These are phyloP conservation scores for Cecropterus lyciades DNA, from an alignment of 1,140 invertebrate species.

Conservation along the genomic window DNA sequence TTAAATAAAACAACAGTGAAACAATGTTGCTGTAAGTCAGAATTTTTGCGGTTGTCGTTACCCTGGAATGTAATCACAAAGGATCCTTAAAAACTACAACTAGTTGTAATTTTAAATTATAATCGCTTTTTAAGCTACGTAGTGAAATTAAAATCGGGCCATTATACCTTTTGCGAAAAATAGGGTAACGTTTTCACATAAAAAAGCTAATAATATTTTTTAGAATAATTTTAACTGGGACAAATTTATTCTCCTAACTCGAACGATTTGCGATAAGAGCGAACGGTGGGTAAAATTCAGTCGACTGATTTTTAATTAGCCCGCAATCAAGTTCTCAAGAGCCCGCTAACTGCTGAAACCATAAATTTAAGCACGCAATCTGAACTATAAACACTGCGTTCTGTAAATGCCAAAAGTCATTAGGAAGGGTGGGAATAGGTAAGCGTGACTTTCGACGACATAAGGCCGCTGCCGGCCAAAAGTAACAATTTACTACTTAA, in stretches of 20 bases:
- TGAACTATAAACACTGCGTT: slow-evolving; percentile 40
- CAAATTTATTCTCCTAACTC: not conserved
- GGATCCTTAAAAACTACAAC: too few relatives aligned
- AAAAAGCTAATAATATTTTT: too few relatives aligned
- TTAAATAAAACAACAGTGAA: too few relatives aligned
- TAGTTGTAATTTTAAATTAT: too few relatives aligned
- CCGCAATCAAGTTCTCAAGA: slow-evolving; percentile 28
- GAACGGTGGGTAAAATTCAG: not conserved
- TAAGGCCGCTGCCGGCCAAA: not conserved
- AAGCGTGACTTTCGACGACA: slow-evolving; percentile 2
- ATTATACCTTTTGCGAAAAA: too few relatives aligned
- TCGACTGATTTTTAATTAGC: slow-evolving; percentile 31
- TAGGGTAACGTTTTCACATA: too few relatives aligned
- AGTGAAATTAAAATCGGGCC: too few relatives aligned
- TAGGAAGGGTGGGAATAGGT: slow-evolving; percentile 27
- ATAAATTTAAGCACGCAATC: slow-evolving; percentile 40
- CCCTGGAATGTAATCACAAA: too few relatives aligned
- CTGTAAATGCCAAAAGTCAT: slow-evolving; percentile 39
- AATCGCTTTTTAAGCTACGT: too few relatives aligned
- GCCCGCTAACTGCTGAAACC: slow-evolving; percentile 21
- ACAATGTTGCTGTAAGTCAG: too few relatives aligned
- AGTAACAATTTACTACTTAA: too few relatives aligned
- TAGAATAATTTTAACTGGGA: not conserved
- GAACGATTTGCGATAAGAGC: slow-evolving; percentile 19
- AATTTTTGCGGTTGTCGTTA: too few relatives aligned